Conservation (phyloP, 2,797 vertebrate genomes). For the Macropus fuliginosus region DNA sequence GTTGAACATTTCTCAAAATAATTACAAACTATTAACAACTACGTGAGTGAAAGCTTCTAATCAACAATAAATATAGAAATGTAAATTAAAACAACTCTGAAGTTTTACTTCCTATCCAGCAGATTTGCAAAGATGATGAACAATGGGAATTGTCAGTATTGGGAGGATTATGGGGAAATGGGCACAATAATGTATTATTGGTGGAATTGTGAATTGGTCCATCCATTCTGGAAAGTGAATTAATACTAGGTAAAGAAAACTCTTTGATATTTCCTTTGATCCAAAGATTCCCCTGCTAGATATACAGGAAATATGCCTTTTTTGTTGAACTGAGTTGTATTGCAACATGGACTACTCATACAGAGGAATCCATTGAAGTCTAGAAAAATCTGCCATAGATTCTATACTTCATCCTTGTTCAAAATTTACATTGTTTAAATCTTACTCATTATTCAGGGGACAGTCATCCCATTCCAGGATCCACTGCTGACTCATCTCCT, state of each 20-base stretch:
- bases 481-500: neutral
- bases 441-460: neutral
- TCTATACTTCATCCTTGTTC: neutral
- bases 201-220: neutral
- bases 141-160: neutral
- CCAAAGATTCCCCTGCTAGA: neutral
- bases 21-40: neutral
- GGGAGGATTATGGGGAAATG: neutral
- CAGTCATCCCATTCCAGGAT: neutral
- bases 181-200: neutral
- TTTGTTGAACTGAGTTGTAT: neutral
- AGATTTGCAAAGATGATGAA: neutral
- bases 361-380: neutral
- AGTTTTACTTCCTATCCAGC: neutral
- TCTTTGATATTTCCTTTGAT: neutral
- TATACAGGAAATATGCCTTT: neutral
- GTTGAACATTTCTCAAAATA: neutral
- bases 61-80: neutral
- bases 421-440: neutral
- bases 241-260: neutral
- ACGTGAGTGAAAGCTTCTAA: neutral
- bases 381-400: neutral
- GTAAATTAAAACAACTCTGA: neutral
- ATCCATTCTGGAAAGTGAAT: neutral
- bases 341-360: neutral